Conservation (phyloP, 2,888 invertebrate genomes). For the Nasonovia ribisnigri region DNA sequence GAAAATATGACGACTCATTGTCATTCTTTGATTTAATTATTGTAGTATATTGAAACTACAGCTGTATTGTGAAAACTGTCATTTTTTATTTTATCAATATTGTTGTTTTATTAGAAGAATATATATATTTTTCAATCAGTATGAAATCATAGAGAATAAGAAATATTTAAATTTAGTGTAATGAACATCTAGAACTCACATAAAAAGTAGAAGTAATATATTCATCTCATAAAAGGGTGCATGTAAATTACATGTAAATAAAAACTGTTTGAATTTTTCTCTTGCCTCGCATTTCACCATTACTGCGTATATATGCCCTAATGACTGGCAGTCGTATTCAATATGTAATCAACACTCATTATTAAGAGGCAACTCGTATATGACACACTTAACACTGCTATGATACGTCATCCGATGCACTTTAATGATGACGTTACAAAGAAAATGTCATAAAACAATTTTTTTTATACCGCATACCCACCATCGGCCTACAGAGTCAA, state of each 20-base stretch:
- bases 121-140: not conserved
- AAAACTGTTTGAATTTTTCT: conserved; percentile 22
- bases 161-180: not conserved
- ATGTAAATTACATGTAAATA: conserved; percentile 19
- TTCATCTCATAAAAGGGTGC: not conserved
- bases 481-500: not conserved
- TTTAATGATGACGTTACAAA: conserved; percentile 23
- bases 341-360: conserved; percentile 45
- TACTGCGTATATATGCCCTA: not conserved
- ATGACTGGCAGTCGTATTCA: conserved; percentile 34
- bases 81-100: not conserved
- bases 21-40: not conserved
- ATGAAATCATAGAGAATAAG: not conserved
- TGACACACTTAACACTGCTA: not conserved
- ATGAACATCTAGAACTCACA: not conserved
- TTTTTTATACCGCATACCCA: not conserved
- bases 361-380: not conserved
- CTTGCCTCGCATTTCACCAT: not conserved
- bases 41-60: not conserved
- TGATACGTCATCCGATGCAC: not conserved
- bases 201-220: conserved; percentile 29
- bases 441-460: not conserved
- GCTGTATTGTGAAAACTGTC: not conserved
- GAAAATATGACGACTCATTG: not conserved
- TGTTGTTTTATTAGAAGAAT: not conserved